Evolutionary conservation across 2,797 vertebrate species (phyloP).

Genomic region (Epinephelus coioides): DNA sequence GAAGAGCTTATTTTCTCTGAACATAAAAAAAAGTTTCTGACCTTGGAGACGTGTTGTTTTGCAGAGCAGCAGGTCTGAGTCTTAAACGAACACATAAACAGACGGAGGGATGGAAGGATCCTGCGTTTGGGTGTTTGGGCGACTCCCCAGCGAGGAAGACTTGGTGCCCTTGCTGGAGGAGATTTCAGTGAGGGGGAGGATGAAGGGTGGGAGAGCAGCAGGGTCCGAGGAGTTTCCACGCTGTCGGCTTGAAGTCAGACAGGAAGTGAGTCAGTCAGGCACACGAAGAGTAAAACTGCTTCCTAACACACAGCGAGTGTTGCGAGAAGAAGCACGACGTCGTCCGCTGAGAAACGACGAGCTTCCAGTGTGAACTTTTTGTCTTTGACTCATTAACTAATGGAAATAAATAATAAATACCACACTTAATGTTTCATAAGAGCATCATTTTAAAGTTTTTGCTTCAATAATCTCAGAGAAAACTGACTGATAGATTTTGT

Average conservation of each 20-base stretch:
- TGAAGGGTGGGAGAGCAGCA: neutral
- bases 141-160: constrained; percentile 6
- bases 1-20: neutral
- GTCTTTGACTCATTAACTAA: too few relatives aligned
- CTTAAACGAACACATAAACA: neutral
- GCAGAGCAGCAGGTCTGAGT: constrained; percentile 13
- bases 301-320: constrained; percentile 25
- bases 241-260: neutral
- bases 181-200: neutral
- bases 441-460: neutral
- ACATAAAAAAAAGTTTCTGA: constrained; percentile 2
- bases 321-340: neutral
- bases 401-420: constrained; percentile 10
- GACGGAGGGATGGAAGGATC: neutral
- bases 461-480: too few relatives aligned
- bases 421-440: neutral
- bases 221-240: neutral
- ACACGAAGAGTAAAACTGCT: fast-evolving
- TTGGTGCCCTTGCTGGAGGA: neutral
- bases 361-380: too few relatives aligned
- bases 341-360: too few relatives aligned
- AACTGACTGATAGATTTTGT: too few relatives aligned
- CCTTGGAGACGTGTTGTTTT: constrained; percentile 8
- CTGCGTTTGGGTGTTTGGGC: neutral
- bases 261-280: neutral